Evolutionary conservation across 2,113 vertebrate genomes (phyloP), one percentile per base, ranked within the genome.

Genomic region (Cottus gobio): DNA sequence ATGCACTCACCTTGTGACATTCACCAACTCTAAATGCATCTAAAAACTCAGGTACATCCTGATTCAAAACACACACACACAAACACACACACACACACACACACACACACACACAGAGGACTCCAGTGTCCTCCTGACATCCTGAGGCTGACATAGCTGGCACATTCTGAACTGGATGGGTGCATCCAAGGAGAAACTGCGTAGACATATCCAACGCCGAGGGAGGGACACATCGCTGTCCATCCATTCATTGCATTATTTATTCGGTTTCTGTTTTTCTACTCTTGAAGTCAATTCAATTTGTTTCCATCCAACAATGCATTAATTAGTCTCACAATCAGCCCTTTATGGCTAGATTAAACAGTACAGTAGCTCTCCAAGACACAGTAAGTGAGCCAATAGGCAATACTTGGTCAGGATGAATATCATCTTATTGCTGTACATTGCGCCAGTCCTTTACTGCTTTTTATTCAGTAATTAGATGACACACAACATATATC

Each of bases 171-270:
- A 72, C 80, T 30, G 46, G 77, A 82, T 65, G 84, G 65, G 34
- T 82, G 82, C 79, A 83, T 85, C 64, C 75, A 77, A 82, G 82
- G 31, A 73, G 84, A 90, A 85, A 81, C 69, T 76, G 69, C 44
- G 71, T 74, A 67, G 80, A 75, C 65, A 66, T 26, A 54, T 66
- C 30, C 0, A 22, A 61, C n/a, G 12, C 24, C 0, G 16, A 81
- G 48, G 50, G 75, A 75, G 42, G 31, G 30, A 73, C 69, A 20
- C 48, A 65, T 75, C 26, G 0, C 79, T 44, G 57, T 31, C 15
- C 30, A 42, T 46, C 26, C 31, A 56, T 50, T 66, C 16, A n/a
- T 44, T 31, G 30, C 13, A 54, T 56, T 77, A 36, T 69, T 50
- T 71, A 66, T 66, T 70, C 13, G 50, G 9, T 30, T 7, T 13